Evolutionary conservation across 2,797 vertebrate genomes (phyloP).

Genomic region (Lepus townsendii): DNA sequence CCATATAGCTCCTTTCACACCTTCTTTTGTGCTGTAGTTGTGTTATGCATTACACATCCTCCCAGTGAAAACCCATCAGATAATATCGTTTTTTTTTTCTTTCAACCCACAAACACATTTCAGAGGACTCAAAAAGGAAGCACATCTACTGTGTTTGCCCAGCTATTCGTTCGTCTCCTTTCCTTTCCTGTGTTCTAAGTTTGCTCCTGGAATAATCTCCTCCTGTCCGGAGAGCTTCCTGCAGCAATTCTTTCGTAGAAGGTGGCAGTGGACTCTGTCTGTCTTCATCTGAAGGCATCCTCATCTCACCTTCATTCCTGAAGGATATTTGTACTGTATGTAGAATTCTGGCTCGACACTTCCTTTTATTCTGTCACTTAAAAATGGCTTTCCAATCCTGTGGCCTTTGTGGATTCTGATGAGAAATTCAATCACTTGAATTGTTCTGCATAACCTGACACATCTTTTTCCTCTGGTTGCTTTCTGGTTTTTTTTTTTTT

Average conservation of each 20-base stretch:
- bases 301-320: neutral
- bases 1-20: neutral
- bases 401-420: neutral
- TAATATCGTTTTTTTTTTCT: neutral
- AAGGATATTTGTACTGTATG: neutral
- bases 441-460: neutral
- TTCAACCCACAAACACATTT: neutral
- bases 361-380: neutral
- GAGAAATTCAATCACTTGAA: conserved; percentile 9
- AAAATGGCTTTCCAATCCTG: neutral
- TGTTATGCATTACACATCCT: neutral
- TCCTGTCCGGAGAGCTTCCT: neutral
- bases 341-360: neutral
- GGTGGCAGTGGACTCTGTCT: neutral
- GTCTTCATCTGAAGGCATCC: neutral
- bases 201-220: neutral
- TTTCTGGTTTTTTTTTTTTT: neutral
- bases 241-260: neutral
- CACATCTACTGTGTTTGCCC: neutral
- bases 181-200: neutral
- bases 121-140: neutral
- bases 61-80: neutral
- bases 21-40: neutral
- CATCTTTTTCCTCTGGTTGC: neutral
- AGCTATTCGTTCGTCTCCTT: neutral